A percentile compares a stretch with the other conserved stretches of the same genome.
Evolutionary conservation across 2,797 vertebrate species (phyloP).

Genomic region (Enteromius argenteus): DNA sequence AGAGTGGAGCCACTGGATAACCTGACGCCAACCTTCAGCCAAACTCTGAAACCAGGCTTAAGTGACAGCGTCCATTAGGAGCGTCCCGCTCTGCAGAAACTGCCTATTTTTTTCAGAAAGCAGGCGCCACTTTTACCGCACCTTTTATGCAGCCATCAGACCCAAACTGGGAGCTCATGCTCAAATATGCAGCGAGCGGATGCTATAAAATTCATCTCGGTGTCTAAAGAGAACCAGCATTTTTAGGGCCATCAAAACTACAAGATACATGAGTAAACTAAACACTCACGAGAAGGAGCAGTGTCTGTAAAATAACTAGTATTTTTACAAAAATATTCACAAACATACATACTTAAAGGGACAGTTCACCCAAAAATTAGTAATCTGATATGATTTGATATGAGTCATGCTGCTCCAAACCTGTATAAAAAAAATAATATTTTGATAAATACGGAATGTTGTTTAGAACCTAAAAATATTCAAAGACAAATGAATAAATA

Average conservation of each 20-base stretch:
- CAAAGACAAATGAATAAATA: background rate
- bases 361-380: background rate
- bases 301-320: background rate
- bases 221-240: background rate
- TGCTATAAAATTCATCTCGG: background rate
- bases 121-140: conserved; percentile 27
- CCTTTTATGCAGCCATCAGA: conserved; percentile 17
- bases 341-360: background rate
- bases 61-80: conserved; percentile 59
- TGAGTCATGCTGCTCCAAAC: background rate
- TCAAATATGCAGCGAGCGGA: conserved; percentile 23
- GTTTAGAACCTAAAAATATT: background rate
- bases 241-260: background rate
- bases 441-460: background rate
- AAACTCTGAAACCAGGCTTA: conserved; percentile 53
- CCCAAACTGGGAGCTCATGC: background rate
- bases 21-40: conserved; percentile 49
- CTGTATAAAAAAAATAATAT: background rate
- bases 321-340: background rate
- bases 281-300: background rate
- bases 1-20: conserved; percentile 53
- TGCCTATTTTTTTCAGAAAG: conserved; percentile 38
- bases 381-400: background rate
- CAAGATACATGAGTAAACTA: background rate
- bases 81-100: conserved; percentile 40